These are phyloP conservation scores for Drosophila prostipennis DNA, from an alignment of 2,888 invertebrate species.

Conservation along the genomic window DNA sequence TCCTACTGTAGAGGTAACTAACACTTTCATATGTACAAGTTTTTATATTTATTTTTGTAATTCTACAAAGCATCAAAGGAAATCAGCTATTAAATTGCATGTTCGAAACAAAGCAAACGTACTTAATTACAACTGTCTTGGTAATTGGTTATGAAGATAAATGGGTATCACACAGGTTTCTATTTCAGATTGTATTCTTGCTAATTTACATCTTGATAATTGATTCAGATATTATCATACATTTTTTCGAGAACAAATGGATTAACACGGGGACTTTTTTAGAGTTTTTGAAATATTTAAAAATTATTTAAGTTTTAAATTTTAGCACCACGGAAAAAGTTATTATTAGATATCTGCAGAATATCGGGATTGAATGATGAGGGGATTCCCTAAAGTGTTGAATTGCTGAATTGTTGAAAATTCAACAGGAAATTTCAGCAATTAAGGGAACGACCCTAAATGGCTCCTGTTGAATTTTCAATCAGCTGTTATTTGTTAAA, in stretches of 20 bases:
- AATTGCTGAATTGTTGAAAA: too few species aligned
- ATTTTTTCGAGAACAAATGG: too few species aligned
- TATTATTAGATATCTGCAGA: too few species aligned
- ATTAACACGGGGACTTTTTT: neutral
- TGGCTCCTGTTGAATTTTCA: too few species aligned
- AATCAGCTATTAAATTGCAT: slow-evolving; percentile 71
- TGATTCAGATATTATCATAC: too few species aligned
- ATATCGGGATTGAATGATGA: too few species aligned
- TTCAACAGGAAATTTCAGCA: too few species aligned
- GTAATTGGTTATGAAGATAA: neutral
- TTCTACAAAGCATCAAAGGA: slow-evolving; percentile 55
- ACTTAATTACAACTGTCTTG: slow-evolving; percentile 5
- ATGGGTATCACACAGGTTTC: neutral
- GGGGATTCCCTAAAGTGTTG: too few species aligned
- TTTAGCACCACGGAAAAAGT: neutral
- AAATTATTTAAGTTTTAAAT: too few species aligned
- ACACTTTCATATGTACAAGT: slow-evolving; percentile 73
- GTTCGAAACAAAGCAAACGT: slow-evolving; percentile 48
- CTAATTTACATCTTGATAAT: too few species aligned
- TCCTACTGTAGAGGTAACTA: slow-evolving; percentile 75
- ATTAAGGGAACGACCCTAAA: too few species aligned
- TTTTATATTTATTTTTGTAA: slow-evolving; percentile 78
- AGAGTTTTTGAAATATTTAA: neutral
- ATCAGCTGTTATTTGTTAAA: too few species aligned
- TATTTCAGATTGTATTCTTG: neutral